Conservation (phyloP, 2,888 invertebrate species). For the Eilema caniola region DNA sequence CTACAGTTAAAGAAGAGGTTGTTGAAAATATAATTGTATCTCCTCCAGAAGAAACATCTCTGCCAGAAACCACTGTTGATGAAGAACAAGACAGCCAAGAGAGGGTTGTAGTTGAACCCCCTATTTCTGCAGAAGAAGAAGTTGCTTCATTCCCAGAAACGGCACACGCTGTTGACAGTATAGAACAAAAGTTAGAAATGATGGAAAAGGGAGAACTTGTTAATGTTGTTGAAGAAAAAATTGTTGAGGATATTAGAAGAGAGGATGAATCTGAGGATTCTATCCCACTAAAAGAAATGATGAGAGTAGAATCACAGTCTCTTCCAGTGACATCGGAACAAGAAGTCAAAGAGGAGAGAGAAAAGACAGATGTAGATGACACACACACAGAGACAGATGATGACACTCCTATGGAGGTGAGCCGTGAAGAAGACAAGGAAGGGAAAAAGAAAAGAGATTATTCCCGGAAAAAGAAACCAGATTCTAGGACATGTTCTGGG, state of each 20-base stretch:
- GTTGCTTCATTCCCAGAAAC: constrained; percentile 34
- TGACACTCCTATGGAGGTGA: constrained; percentile 87
- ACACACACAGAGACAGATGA: constrained; percentile 84
- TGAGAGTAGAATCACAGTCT: constrained; percentile 55
- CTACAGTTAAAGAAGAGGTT: constrained; percentile 16
- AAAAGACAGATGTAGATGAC: constrained; percentile 62
- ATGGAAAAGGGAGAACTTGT: constrained; percentile 43
- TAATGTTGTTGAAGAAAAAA: constrained; percentile 46
- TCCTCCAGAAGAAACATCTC: constrained; percentile 32
- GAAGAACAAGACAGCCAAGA: constrained; percentile 21
- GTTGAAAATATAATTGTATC: constrained; percentile 16
- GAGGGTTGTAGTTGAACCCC: constrained; percentile 34
- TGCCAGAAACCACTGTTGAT: constrained; percentile 12
- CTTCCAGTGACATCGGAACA: constrained; percentile 25
- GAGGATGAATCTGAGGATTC: constrained; percentile 78
- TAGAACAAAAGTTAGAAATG: constrained; percentile 47
- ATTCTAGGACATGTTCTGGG: constrained; percentile 81
- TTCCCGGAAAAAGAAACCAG: constrained; percentile 85
- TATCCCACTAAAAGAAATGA: constrained; percentile 74
- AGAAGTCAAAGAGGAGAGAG: constrained; percentile 47
- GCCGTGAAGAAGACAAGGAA: constrained; percentile 87
- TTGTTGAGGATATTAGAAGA: constrained; percentile 60
- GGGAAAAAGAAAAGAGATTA: constrained; percentile 89
- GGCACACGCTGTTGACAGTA: constrained; percentile 27
- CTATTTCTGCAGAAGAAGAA: constrained; percentile 47